A percentile compares a stretch with the other conserved stretches of the same genome.
Evolutionary conservation across 2,797 vertebrate genomes (phyloP).

Genomic region (Holocentrus rufus): DNA sequence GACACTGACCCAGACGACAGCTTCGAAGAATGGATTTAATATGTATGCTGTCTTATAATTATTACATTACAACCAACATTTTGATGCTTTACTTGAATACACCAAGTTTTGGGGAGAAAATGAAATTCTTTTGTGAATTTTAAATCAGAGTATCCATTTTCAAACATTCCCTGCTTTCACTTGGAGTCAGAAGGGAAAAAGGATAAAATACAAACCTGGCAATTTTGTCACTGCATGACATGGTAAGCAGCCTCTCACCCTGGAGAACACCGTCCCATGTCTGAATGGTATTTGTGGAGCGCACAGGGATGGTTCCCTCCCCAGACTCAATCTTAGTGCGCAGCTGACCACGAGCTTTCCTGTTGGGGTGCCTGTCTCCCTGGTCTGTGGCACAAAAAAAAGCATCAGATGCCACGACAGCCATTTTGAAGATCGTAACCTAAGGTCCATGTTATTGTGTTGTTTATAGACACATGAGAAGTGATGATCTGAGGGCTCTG

Average conservation of each 20-base stretch:
- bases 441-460: background rate
- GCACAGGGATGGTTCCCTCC: slow-evolving; percentile 94
- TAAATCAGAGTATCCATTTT: too few species aligned
- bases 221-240: slow-evolving; percentile 99
- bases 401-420: background rate
- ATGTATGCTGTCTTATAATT: too few species aligned
- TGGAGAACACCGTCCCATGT: slow-evolving; percentile 96
- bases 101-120: too few species aligned
- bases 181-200: too few species aligned
- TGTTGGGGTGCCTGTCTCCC: slow-evolving; percentile 91
- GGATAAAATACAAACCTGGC: slow-evolving; percentile 81
- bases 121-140: too few species aligned
- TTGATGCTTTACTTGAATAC: too few species aligned
- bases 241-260: slow-evolving; percentile 92
- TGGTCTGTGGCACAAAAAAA: slow-evolving; percentile 79
- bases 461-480: background rate
- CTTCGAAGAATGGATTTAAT: too few species aligned
- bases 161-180: too few species aligned
- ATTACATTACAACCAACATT: too few species aligned
- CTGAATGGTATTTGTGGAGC: slow-evolving; percentile 88
- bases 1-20: too few species aligned
- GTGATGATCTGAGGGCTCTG: background rate
- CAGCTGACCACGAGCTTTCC: slow-evolving; percentile 92
- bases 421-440: background rate
- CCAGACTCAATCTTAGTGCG: slow-evolving; percentile 95